These are phyloP conservation scores for Coregonus suidteri DNA, from an alignment of 2,797 vertebrate genomes.

Conservation along the genomic window DNA sequence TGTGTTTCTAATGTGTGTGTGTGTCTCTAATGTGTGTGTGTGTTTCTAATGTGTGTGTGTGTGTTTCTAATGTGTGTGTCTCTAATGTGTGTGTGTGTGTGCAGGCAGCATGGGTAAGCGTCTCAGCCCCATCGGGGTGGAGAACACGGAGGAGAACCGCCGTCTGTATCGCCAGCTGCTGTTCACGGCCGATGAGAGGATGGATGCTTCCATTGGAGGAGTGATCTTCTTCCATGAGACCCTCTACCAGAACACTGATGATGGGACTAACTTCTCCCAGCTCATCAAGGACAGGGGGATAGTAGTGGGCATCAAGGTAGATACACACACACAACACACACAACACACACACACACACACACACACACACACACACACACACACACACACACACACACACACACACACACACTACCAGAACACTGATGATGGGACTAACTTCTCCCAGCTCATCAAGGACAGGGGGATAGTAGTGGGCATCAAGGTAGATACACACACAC, in stretches of 20 bases:
- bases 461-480: too few species aligned
- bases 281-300: conserved; percentile 92
- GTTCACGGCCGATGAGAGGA: conserved; percentile 89
- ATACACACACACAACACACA: neutral
- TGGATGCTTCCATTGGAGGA: conserved; percentile 90
- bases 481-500: too few species aligned
- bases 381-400: too few species aligned
- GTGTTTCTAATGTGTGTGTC: neutral
- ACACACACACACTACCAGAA: conserved; percentile 47
- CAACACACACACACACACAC: too few species aligned
- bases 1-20: too few species aligned
- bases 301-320: conserved; percentile 95
- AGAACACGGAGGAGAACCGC: conserved; percentile 96
- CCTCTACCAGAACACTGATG: conserved; percentile 93
- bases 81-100: conserved; percentile 9
- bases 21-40: too few species aligned
- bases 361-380: neutral
- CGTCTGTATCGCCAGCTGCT: conserved; percentile 94
- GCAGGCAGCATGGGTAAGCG: conserved; percentile 97
- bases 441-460: too few species aligned
- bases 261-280: conserved; percentile 83
- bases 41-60: too few species aligned
- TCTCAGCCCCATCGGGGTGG: conserved; percentile 92
- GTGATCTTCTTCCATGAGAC: conserved; percentile 99
- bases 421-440: conserved; percentile 66